Evolutionary conservation across 2,113 vertebrate species (phyloP), one percentile per base, ranked within the genome.

Genomic region (Anoura caudifer): DNA sequence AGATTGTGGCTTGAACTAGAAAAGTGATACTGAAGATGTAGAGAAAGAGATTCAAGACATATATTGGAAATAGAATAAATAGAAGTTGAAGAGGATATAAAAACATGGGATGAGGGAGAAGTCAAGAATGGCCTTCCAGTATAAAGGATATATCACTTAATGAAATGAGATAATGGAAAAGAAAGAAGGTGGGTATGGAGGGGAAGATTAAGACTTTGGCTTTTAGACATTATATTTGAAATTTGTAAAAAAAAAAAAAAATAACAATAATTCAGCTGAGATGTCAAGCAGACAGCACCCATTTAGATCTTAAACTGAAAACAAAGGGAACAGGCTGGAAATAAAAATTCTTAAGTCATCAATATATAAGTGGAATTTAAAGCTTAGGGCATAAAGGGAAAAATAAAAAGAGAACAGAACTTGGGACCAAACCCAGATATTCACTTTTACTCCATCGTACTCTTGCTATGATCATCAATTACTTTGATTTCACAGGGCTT

Each of bases 211-310:
- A 91, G 16, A 85, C n/a, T 93, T 54, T 56, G 38, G 47, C 69
- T 92, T 92, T 94, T 67, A 87, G 28, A 75, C 28, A 50, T 54
- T 91, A 81, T 52, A 88, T 77, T 52, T 88, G 33, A 95, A 95
- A 93, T 91, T 41, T 52, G 65, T 89, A 77, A 90, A 41, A 38
- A 63, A 92, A 43, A 43, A 50, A 50, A 50, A 47, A 47, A n/a
- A n/a, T n/a, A n/a, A 47, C 9, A 47, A 81, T 85, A 92, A 85
- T 38, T 50, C 84, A 82, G 47, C 69, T 75, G 43, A 90, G 75
- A 77, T 90, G 45, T 85, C 52, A 95, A 92, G 52, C 14, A 97
- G 28, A 63, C 6, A 76, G 41, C 1, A 3, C 38, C 24, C 95
- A 72, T 54, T 91, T 72, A 50, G 45, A 93, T 91, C 43, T 72